Evolutionary conservation across 2,797 vertebrate genomes (phyloP), one percentile per base, ranked within the genome.

Genomic region (Falco cherrug): DNA sequence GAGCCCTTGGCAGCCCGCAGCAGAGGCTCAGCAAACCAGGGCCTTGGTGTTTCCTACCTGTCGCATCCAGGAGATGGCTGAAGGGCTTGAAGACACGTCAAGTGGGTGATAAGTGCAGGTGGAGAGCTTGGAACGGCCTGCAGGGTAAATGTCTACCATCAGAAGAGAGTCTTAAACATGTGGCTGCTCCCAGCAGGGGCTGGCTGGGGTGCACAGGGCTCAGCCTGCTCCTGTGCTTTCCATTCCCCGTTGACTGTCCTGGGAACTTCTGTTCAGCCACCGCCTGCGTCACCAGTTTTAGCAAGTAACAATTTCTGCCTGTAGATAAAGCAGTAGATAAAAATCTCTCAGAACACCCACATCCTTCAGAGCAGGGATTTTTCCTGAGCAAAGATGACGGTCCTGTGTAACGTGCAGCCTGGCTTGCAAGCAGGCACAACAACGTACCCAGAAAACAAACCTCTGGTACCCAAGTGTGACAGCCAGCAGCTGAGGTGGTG

Each of bases 101-200:
- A 2, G 57, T 4, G 33, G 35, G 39, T 3, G 5, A 8, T 11
- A 18, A 0, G 3, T 47, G 64, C 51, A 43, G 57, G 8, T 37
- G 37, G 75, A 84, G 41, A 35, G 75, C 45, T 43, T 41, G 28
- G 56, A 37, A 29, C 1, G 8, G 24, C 81, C 79, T 8, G 31
- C 33, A 37, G 76, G 45, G 13, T 22, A 14, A 33, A 26, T 2
- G 17, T 41, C 70, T 67, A 5, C 0, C 1, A 8, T 37, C 12
- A 3, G 39, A 54, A 35, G 29, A 7, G 80, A 50, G 25, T 31
- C 60, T 53, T 28, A 6, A 18, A 13, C 2, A 14, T 0, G 1
- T 19, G 50, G 24, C 41, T 39, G 80, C 51, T 61, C 43, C 33
- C 8, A 2, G 56, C 57, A 9, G 35, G 3, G 13, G 16, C 37